Base-by-base conservation (phyloP, 2,113 vertebrate genomes). In the Thymallus thymallus region DNA sequence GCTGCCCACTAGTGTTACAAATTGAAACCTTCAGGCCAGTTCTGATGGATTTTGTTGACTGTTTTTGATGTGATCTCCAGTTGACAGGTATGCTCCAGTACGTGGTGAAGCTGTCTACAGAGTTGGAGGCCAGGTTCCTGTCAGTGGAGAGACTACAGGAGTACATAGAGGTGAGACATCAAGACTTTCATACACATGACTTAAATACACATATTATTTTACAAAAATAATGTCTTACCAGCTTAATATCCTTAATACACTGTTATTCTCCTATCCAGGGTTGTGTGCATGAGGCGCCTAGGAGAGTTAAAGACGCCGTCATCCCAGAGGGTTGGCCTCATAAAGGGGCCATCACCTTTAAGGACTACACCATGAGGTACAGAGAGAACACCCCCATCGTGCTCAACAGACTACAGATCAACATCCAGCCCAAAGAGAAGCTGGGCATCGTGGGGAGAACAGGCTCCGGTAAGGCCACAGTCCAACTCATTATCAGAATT, bases 391-490 rank as follows among this genome's bases (percentile, higher is more conserved):
- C 91, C 0, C 94, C 92, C 0, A 80, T 93, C 0, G 92, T 95
- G 62, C 92, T 96, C 3, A 79, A 90, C 0, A 79, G 84, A 13
- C 85, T 97, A 61, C 80, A 92, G 62, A 70, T 94, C 51, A 22
- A 5, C 68, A 93, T 94, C 69, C 68, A 60, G 0, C 81, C 88
- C n/a, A 85, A 83, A 73, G 90, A 96, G 89, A 94, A 92, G 6
- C 79, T 95, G 10, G 94, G 94, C 41, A 94, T 95, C n/a, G 92
- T 95, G 30, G 94, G 94, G 85, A 92, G 92, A 68, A 94, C 91
- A 0, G 87, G 89, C 13, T 95, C 93, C 13, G 94, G 92, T 95
- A 87, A 80, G 80, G 20, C n/a, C n/a, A 24, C 41, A 5, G 58
- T 6, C n/a, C 24, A 45, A 5, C 4, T 41, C 46, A 16, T 16